A percentile compares a stretch with the other conserved stretches of the same genome.
These are phyloP conservation scores for Aphis gossypii DNA, from an alignment of 1,140 invertebrate species.

Conservation along the genomic window DNA sequence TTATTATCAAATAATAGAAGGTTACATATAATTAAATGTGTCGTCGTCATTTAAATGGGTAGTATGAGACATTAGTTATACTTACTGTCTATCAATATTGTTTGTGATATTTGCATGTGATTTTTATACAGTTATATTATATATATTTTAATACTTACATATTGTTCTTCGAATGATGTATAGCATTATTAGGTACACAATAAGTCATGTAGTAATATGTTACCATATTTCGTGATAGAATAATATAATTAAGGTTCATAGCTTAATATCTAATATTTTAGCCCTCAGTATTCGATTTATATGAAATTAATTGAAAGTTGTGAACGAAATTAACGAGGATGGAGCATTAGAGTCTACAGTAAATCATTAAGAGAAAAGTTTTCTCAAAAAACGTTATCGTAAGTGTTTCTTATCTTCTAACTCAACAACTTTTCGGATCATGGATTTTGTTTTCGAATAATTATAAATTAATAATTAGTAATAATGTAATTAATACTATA, in stretches of 20 bases:
- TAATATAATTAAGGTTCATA: neutral
- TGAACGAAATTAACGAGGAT: neutral
- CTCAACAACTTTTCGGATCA: neutral
- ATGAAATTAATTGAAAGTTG: constrained; percentile 11
- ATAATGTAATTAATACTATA: neutral
- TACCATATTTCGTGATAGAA: neutral
- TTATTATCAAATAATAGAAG: neutral
- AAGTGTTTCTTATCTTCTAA: constrained; percentile 1
- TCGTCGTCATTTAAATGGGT: neutral
- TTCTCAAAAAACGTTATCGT: constrained; percentile 12
- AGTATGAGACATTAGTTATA: neutral
- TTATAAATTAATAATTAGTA: constrained; percentile 18
- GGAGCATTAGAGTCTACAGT: neutral
- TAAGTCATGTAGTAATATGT: too few species aligned
- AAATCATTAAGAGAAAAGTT: constrained; percentile 22
- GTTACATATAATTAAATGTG: neutral
- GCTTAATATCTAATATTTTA: neutral
- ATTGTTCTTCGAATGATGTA: too few species aligned
- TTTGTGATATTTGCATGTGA: neutral
- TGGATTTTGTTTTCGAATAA: neutral
- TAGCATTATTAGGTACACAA: too few species aligned
- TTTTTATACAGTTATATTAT: neutral
- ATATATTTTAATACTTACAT: neutral
- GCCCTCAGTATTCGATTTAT: neutral
- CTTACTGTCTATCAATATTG: neutral